Conservation (phyloP, 2,113 vertebrate species). For the Cranoglanis bouderius region DNA sequence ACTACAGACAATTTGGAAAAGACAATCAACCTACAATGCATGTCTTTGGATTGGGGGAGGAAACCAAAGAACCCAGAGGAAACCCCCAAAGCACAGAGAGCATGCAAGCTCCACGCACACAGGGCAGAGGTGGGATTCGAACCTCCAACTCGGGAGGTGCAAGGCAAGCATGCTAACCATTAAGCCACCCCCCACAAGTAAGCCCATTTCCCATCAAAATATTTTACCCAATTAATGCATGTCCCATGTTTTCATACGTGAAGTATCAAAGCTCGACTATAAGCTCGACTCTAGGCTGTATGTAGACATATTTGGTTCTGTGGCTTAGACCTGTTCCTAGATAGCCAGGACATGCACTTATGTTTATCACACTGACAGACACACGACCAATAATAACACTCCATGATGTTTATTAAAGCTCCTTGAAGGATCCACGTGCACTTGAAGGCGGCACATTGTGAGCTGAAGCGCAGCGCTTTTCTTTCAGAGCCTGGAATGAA, state of each 20-base stretch:
- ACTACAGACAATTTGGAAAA: too few species aligned
- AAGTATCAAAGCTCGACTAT: background rate
- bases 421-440: background rate
- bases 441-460: background rate
- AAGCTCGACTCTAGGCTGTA: background rate
- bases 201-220: background rate
- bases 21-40: too few species aligned
- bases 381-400: background rate
- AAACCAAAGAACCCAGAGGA: too few species aligned
- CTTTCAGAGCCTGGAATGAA: background rate
- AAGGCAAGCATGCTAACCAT: too few species aligned
- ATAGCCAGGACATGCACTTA: background rate
- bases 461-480: background rate
- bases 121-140: too few species aligned
- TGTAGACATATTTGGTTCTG: background rate
- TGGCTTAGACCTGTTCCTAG: background rate
- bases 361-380: background rate
- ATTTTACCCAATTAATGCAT: background rate
- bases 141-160: too few species aligned
- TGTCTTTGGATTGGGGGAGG: too few species aligned
- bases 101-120: too few species aligned
- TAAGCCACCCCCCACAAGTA: too few species aligned
- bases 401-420: background rate
- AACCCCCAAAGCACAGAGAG: too few species aligned
- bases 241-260: background rate